Base-by-base conservation (phyloP, 2,888 invertebrate genomes). In the Philonicus albiceps region DNA sequence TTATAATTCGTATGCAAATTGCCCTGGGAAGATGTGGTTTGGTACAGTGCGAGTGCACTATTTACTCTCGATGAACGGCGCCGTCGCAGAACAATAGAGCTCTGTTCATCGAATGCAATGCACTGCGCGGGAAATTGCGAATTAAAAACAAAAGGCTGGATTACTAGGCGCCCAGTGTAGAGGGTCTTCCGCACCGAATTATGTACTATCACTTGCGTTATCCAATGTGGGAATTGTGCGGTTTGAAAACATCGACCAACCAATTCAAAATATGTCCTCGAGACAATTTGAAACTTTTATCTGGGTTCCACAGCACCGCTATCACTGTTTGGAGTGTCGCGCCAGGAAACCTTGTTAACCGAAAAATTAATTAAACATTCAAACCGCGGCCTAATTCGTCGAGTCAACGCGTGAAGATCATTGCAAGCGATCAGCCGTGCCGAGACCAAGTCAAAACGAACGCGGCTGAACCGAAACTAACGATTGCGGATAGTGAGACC, bases 91-190 rank as follows among this genome's bases (percentile, higher is more conserved):
- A 76, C 40, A 76, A 76, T 76, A 76, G 34, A 37, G n/a, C 53
- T 80, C 7, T 64, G 64, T 22, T 16, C 80, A 80, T 53, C 53
- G 30, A 80, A 49, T 80, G 43, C 80, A 80, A 80, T 80, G 16
- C 40, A 53, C 43, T 80, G 27, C 40, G 49, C 80, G 49, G 80
- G 80, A 80, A 80, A 80, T 80, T 53, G 53, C 22, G n/a, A 30
- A 80, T 80, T 80, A 80, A 30, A 22, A 34, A 80, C 30, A 43
- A 80, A 80, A 80, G 16, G 22, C 49, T 16, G 49, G n/a, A 55
- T 6, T 8, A 22, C n/a, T 8, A 55, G 22, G 22, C 22, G n/a
- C 19, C 55, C 8, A 49, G 16, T 4, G 55, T 22, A 8, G 19
- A 55, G 55, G 22, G 8, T 55, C 55, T 55, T 55, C 53, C 22